phyloP scores from a whole-genome alignment of 2,888 invertebrate genomes.

The Pocota personata region DNA sequence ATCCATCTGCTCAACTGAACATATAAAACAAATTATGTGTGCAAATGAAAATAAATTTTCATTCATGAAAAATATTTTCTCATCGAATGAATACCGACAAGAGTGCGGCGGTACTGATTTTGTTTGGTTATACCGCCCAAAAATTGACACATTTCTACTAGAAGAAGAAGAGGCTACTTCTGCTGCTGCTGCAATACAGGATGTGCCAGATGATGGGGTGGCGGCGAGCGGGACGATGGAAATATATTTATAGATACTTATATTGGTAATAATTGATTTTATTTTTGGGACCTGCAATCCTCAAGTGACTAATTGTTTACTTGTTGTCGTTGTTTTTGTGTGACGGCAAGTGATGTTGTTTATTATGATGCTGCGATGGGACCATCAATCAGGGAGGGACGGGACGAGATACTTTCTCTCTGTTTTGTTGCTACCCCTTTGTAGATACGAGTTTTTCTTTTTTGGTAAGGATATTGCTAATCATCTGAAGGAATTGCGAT shows the following conservation, averaged over 20 bases:
- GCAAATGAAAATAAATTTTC: conserved; percentile 73
- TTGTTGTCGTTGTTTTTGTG: conserved; percentile 17
- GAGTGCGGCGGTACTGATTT: background rate
- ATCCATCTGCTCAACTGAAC: conserved; percentile 46
- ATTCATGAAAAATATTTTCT: conserved; percentile 73
- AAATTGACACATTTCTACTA: conserved; percentile 69
- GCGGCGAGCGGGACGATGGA: conserved; percentile 13
- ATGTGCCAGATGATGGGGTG: conserved; percentile 37
- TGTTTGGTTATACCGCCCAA: conserved; percentile 38
- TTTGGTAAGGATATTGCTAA: conserved; percentile 66
- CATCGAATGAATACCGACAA: conserved; percentile 43
- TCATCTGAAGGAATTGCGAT: conserved; percentile 30
- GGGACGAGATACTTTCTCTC: conserved; percentile 25
- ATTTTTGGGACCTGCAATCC: conserved; percentile 65
- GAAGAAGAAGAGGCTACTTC: background rate
- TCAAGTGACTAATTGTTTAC: conserved; percentile 71
- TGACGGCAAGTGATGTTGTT: conserved; percentile 29
- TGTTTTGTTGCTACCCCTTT: conserved; percentile 16
- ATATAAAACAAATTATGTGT: conserved; percentile 69
- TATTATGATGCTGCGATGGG: conserved; percentile 1
- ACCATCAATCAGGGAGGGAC: too few relatives aligned
- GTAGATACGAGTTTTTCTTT: conserved; percentile 52
- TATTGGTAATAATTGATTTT: conserved; percentile 72
- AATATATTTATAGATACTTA: conserved; percentile 65
- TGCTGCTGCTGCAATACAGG: conserved; percentile 62